phyloP scores from a whole-genome alignment of 2,888 invertebrate species.

The Galeopsomyia nigrocyanea region DNA sequence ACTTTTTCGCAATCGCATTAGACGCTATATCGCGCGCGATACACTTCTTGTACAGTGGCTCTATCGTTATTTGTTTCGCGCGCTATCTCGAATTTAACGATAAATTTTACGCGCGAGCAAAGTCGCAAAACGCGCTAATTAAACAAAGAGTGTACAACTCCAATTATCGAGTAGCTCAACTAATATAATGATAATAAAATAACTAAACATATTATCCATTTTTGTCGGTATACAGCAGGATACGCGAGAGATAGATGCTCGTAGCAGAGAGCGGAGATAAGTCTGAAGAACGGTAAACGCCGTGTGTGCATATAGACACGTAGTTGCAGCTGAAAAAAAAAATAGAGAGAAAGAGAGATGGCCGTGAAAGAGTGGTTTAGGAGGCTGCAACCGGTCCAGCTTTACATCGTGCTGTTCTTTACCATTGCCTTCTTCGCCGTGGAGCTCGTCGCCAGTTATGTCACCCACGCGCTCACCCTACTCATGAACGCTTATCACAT shows the following conservation, averaged over 20 bases:
- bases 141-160: no score
- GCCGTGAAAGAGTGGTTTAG: slow-evolving; percentile 84
- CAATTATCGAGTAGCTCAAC: no score
- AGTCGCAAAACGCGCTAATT: no score
- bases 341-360: slow-evolving; percentile 69
- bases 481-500: slow-evolving; percentile 95
- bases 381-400: slow-evolving; percentile 80
- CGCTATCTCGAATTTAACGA: no score
- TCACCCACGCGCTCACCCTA: slow-evolving; percentile 92
- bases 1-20: no score
- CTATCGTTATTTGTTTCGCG: no score
- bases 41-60: no score
- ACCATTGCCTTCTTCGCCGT: slow-evolving; percentile 84
- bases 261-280: slow-evolving; percentile 3
- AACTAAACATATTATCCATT: neutral
- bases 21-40: no score
- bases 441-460: slow-evolving; percentile 87
- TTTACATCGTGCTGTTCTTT: slow-evolving; percentile 80
- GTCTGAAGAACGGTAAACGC: slow-evolving; percentile 20
- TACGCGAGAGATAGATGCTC: neutral
- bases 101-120: no score
- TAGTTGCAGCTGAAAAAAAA: no score
- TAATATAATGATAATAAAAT: no score
- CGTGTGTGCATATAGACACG: neutral
- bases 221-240: neutral